Conservation (phyloP, 2,113 vertebrate species). For the Hipposideros armiger region DNA sequence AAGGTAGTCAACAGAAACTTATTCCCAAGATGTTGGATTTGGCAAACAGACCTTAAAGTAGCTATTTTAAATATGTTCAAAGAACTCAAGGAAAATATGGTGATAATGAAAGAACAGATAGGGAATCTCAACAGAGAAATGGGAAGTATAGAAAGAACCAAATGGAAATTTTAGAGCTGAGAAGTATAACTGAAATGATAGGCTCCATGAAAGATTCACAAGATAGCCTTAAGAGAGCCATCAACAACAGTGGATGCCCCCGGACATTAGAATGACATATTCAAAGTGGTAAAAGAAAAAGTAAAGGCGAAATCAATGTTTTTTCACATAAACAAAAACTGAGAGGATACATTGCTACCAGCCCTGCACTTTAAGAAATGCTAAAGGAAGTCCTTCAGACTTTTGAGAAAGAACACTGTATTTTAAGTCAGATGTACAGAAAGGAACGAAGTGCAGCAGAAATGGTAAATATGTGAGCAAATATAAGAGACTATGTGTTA, state of each 20-base stretch:
- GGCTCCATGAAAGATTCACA: background rate
- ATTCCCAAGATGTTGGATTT: background rate
- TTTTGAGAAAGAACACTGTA: background rate
- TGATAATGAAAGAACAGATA: background rate
- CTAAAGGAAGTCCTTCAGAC: background rate
- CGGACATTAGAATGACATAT: background rate
- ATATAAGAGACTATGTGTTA: background rate
- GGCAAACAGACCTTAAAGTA: background rate
- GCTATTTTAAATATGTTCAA: background rate
- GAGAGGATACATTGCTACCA: background rate
- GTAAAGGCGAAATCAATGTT: background rate
- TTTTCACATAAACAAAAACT: slow-evolving; percentile 7
- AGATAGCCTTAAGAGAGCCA: background rate
- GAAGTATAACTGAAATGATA: background rate
- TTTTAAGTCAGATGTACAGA: background rate
- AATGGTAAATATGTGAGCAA: background rate
- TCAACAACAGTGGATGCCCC: background rate
- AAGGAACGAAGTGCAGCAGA: background rate
- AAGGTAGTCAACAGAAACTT: background rate
- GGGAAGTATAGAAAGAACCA: background rate
- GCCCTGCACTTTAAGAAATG: background rate
- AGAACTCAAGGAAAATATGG: background rate
- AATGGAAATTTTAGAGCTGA: background rate
- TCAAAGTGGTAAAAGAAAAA: background rate
- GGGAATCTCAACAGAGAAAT: background rate